Base-by-base conservation (phyloP, 2,797 vertebrate genomes). In the Melanitta fusca region DNA sequence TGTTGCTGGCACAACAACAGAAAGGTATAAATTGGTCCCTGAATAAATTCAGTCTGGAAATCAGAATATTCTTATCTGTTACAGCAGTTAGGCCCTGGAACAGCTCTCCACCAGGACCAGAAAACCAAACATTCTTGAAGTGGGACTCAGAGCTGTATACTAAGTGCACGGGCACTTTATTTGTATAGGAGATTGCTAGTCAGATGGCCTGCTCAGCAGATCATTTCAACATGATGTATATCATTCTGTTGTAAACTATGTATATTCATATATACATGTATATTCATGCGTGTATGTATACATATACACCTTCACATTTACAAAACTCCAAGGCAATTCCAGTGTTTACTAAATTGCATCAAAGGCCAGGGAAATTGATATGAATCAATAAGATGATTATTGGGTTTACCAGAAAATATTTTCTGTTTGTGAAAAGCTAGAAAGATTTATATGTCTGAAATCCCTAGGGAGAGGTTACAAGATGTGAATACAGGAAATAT, bases 31-130 rank as follows among this genome's bases (percentile, higher is more conserved):
- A 93, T 83, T 80, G 28, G 16, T 83, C 75, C 51, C 41, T 83
- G 58, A 96, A 94, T 58, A 93, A 88, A 78, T 38, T 83, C 72
- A 94, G 8, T 91, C 87, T 95, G 89, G 75, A 91, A 95, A 89
- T 92, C 57, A 82, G 49, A 89, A 92, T 68, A 85, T 79, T 85
- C 75, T 93, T 92, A 75, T 83, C 79, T 70, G 20, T 57, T 89
- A 38, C 36, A 74, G 58, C 28, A 82, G 36, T 69, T 54, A 62
- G 54, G 60, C 28, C 20, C 54, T 83, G 38, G 60, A 91, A 88
- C 38, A 93, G 56, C 49, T 93, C 91, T 96, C 39, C 36, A 91
- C 22, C 71, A 87, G 60, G 49, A 92, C 22, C 75, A 85, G 69
- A 78, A 69, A 78, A 64, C 8, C 15, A 85, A 92, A 80, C 4